phyloP scores from a whole-genome alignment of 2,888 invertebrate genomes.

The Phytoseiulus persimilis region DNA sequence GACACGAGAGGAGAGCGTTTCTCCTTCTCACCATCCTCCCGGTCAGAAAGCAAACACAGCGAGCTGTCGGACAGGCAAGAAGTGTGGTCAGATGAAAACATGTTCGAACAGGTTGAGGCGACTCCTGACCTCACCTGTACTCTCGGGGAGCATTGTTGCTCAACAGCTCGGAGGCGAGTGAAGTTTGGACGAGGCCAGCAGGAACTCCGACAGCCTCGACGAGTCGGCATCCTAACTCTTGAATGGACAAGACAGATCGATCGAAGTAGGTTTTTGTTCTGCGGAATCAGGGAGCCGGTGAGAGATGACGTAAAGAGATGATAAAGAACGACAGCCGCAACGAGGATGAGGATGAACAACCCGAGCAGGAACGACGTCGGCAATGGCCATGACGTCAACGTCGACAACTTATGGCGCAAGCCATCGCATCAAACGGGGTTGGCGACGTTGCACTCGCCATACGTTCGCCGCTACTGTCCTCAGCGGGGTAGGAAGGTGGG shows the following conservation, averaged over 20 bases:
- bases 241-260: not conserved
- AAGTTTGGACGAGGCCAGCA: not conserved
- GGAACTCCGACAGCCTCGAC: not conserved
- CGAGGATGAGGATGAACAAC: not conserved
- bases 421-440: no score
- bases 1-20: no score
- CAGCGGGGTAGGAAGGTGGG: no score
- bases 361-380: not conserved
- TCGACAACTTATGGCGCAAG: not conserved
- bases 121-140: not conserved
- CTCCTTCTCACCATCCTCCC: no score
- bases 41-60: no score
- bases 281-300: not conserved
- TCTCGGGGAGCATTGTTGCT: not conserved
- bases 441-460: no score
- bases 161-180: not conserved
- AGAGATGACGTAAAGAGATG: not conserved
- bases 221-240: not conserved
- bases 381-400: not conserved
- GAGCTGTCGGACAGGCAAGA: not conserved
- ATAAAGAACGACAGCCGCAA: not conserved
- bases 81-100: not conserved
- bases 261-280: not conserved
- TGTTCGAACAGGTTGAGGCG: not conserved
- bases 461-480: no score